Conservation (phyloP, 2,797 vertebrate species). For the Pelodytes ibericus region DNA sequence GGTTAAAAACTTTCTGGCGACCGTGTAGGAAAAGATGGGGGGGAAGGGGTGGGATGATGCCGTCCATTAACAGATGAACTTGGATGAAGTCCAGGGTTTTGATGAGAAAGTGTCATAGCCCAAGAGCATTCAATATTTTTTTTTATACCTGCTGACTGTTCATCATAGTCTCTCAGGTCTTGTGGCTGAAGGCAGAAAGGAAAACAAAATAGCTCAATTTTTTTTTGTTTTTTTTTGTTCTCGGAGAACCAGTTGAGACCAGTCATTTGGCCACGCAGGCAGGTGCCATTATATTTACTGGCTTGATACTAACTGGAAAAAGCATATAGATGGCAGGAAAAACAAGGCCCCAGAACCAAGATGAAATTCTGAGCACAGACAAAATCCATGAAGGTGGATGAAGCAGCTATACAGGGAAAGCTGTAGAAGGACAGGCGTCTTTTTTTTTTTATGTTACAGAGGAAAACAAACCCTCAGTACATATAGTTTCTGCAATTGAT, state of each 20-base stretch:
- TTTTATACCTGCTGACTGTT: slow-evolving; percentile 82
- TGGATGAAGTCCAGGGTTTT: slow-evolving; percentile 90
- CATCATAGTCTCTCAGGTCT: slow-evolving; percentile 83
- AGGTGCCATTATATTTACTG: slow-evolving; percentile 79
- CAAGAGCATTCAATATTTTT: slow-evolving; percentile 68
- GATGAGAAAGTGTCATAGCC: slow-evolving; percentile 89
- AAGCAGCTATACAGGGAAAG: not conserved
- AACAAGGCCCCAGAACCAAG: slow-evolving; percentile 74
- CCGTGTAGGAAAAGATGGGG: slow-evolving; percentile 55
- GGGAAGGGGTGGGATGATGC: slow-evolving; percentile 72
- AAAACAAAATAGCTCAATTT: slow-evolving; percentile 67
- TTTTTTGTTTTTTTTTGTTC: slow-evolving; percentile 65
- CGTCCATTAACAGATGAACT: slow-evolving; percentile 99
- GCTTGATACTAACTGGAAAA: slow-evolving; percentile 73
- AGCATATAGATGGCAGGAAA: slow-evolving; percentile 72
- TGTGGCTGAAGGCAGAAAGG: slow-evolving; percentile 80
- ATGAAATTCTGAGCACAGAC: slow-evolving; percentile 36
- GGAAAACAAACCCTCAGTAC: not conserved
- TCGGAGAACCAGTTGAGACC: slow-evolving; percentile 81
- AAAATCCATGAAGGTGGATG: not conserved
- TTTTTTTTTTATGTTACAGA: not conserved
- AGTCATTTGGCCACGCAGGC: slow-evolving; percentile 82
- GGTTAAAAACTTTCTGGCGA: slow-evolving; percentile 47
- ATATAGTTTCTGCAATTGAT: not conserved
- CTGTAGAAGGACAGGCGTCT: not conserved